These are phyloP conservation scores for Timema cristinae DNA, from an alignment of 2,888 invertebrate genomes.

Conservation along the genomic window DNA sequence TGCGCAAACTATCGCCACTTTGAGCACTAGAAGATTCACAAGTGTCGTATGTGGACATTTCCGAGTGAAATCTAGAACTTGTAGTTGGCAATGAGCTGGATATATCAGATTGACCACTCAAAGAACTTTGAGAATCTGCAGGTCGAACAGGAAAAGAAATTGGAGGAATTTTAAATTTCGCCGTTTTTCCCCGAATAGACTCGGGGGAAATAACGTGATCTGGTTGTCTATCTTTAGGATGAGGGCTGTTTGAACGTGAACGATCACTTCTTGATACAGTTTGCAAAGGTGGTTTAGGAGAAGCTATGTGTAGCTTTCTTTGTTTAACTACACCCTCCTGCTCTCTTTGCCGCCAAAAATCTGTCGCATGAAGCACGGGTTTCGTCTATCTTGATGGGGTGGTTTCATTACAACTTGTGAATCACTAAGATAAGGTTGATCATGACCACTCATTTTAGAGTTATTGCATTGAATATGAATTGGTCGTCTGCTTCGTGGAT, in stretches of 20 bases:
- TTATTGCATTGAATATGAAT: slow-evolving; percentile 53
- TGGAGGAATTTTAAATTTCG: slow-evolving; percentile 23
- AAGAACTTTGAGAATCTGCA: slow-evolving; percentile 29
- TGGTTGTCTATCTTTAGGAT: slow-evolving; percentile 15
- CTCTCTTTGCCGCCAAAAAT: slow-evolving; percentile 38
- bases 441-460: slow-evolving; percentile 28
- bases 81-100: slow-evolving; percentile 24
- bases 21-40: slow-evolving; percentile 15
- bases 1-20: slow-evolving; percentile 21
- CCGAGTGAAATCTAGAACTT: slow-evolving; percentile 14
- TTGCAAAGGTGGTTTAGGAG: slow-evolving; percentile 16
- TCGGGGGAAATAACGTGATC: slow-evolving; percentile 11
- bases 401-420: slow-evolving; percentile 44
- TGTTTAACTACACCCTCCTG: slow-evolving; percentile 21
- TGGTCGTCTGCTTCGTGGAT: slow-evolving; percentile 67
- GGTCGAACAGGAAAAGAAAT: slow-evolving; percentile 19
- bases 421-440: slow-evolving; percentile 50
- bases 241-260: slow-evolving; percentile 29
- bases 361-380: slow-evolving; percentile 32
- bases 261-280: slow-evolving; percentile 20
- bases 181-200: slow-evolving; percentile 16
- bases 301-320: slow-evolving; percentile 10
- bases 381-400: slow-evolving; percentile 21
- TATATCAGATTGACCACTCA: slow-evolving; percentile 29
- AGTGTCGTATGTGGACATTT: slow-evolving; percentile 14